Evolutionary conservation across 2,888 invertebrate species (phyloP).

Genomic region (Pachymerium ferrugineum): DNA sequence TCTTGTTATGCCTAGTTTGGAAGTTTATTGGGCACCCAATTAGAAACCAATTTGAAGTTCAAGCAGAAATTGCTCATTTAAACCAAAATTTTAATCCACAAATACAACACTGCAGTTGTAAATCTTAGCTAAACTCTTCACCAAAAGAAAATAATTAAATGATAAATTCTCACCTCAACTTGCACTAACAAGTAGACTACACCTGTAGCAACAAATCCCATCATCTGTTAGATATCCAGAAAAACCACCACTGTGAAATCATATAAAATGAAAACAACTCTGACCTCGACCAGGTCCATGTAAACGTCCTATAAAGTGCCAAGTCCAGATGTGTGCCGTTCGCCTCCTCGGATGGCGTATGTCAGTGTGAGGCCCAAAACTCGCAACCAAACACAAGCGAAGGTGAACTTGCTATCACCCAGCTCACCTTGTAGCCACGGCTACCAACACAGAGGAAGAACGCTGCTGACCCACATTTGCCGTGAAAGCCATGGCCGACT

Average conservation of each 20-base stretch:
- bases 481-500: background rate
- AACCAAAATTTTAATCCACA: too few relatives aligned
- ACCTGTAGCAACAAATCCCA: too few relatives aligned
- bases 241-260: background rate
- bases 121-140: too few relatives aligned
- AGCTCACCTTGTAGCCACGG: slow-evolving; percentile 2
- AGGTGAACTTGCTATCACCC: slow-evolving; percentile 2
- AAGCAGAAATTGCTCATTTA: too few relatives aligned
- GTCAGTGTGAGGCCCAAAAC: background rate
- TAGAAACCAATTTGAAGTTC: too few relatives aligned
- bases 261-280: background rate
- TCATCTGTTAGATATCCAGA: background rate
- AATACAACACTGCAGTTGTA: too few relatives aligned
- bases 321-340: background rate
- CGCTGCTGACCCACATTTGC: slow-evolving; percentile 1
- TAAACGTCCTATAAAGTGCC: background rate
- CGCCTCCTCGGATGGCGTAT: background rate
- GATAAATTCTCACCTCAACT: too few relatives aligned
- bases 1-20: too few relatives aligned
- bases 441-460: slow-evolving; percentile 12
- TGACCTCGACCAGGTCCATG: background rate
- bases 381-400: background rate
- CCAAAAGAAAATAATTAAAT: too few relatives aligned
- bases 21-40: too few relatives aligned
- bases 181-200: too few relatives aligned